Evolutionary conservation across 2,888 invertebrate genomes (phyloP), one percentile per base, ranked within the genome.

Genomic region (Neoaliturus tenellus): DNA sequence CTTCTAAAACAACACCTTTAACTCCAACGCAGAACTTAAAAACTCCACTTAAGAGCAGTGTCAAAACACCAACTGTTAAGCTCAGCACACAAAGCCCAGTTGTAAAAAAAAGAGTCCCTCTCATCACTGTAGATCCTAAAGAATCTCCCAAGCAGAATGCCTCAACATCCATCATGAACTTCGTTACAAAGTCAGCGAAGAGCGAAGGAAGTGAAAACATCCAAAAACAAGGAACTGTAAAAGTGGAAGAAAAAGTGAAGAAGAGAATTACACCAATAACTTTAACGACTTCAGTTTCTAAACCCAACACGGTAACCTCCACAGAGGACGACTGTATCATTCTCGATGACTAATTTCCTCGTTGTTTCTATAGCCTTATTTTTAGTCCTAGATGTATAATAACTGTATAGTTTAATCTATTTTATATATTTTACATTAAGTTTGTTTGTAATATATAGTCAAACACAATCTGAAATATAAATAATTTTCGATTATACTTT

Each of bases 31-130:
- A 44, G 25, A 41, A 23, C 75, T 51, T 25, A 17, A 73, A 41
- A 39, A 73, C 39, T 23, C 73, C 39, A 14, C 35, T 2, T n/a
- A 73, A 39, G 39, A 73, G n/a, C n/a, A n/a, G 25, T 41, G 39
- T 20, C 0, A 73, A 73, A 39, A 35, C 25, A 33, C 17, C 39
- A 23, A 75, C 44, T 20, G 44, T 75, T 17, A 62, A 62, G 14
- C 28, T 62, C 10, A 14, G 20, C 1, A 28, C 62, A 1, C 14
- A 25, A 14, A 35, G 55, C 12, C 80, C 80, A 10, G 39, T 31
- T 20, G 81, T 81, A 17, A 81, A 81, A 25, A 81, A 81, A 67
- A 39, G 81, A 23, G 62, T 35, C 33, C 62, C 35, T 23, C 39
- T 81, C 6, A 81, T 39, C 8, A 81, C 81, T 1, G 39, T 81